Conservation (phyloP, 2,888 invertebrate species). For the Erebia ligea region DNA sequence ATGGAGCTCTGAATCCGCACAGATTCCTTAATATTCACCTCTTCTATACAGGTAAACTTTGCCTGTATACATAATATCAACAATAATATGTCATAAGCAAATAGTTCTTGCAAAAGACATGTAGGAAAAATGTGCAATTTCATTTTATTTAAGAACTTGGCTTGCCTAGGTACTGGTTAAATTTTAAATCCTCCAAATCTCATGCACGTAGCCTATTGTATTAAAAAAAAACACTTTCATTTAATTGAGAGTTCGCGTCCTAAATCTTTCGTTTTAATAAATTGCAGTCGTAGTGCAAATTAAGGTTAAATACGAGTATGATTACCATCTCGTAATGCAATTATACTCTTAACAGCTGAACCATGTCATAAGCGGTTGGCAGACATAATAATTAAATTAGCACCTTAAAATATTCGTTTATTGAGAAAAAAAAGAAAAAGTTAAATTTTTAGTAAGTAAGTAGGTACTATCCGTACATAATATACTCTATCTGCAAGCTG, state of each 20-base stretch:
- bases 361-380: conserved; percentile 24
- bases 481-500: too few species aligned
- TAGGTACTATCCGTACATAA: too few species aligned
- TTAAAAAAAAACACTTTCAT: conserved; percentile 42
- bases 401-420: too few species aligned
- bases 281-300: conserved; percentile 40
- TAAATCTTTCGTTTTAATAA: conserved; percentile 35
- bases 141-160: neutral
- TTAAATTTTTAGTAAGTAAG: too few species aligned
- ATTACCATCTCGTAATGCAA: conserved; percentile 42
- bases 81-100: too few species aligned
- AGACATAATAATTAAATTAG: neutral
- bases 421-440: too few species aligned
- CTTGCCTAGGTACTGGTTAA: neutral
- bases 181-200: neutral
- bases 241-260: conserved; percentile 39
- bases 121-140: neutral
- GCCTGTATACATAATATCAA: too few species aligned
- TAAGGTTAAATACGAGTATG: conserved; percentile 45
- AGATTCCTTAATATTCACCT: too few species aligned
- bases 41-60: too few species aligned
- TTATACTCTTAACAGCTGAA: conserved; percentile 23
- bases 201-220: conserved; percentile 29
- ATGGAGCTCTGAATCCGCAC: too few species aligned
- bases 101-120: too few species aligned